Evolutionary conservation across 2,888 invertebrate species (phyloP), one percentile per base, ranked within the genome.

Genomic region (Phortica okadai): DNA sequence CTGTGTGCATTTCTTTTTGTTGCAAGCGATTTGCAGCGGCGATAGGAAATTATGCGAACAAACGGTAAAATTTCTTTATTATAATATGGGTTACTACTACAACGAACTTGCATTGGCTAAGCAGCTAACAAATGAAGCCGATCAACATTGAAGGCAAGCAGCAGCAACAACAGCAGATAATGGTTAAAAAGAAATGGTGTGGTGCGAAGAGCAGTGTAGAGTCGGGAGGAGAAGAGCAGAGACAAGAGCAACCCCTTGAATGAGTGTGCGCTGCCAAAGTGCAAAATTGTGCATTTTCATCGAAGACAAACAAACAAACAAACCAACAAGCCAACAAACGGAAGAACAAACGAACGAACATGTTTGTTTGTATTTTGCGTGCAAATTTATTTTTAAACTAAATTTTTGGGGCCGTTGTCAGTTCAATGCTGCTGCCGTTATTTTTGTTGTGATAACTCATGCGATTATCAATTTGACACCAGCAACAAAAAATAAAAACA

Each of bases 391-490:
- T 62, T 62, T 25, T 50, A 50, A 62, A 25, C 62, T 25, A 11
- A 11, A 62, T 25, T 25, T 25, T 62, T 62, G 62, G 62, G 62
- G 62, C 25, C 62, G 16, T 62, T 25, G 50, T 50, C 72, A 73
- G 25, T 56, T 73, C 41, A 54, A 33, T 16, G 6, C 21, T 54
- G 25, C 6, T 69, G 45, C 25, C 50, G 54, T 70, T 21, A 33
- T 72, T 77, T 77, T 84, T 85, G 81, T 86, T 88, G 88, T 86
- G 86, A 88, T 88, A 87, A 85, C 88, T 85, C 87, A 86, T 84
- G 86, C 88, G 88, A 89, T 87, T 87, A 87, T 89, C 87, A 87
- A 84, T 89, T 87, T 87, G 87, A 87, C 87, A 87, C 87, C 84
- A 86, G 84, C 84, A 70, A 50, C 54, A 54, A 70, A 59, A 33